These are phyloP conservation scores for Hylaeus volcanicus DNA, from an alignment of 1,140 invertebrate species.

Conservation along the genomic window DNA sequence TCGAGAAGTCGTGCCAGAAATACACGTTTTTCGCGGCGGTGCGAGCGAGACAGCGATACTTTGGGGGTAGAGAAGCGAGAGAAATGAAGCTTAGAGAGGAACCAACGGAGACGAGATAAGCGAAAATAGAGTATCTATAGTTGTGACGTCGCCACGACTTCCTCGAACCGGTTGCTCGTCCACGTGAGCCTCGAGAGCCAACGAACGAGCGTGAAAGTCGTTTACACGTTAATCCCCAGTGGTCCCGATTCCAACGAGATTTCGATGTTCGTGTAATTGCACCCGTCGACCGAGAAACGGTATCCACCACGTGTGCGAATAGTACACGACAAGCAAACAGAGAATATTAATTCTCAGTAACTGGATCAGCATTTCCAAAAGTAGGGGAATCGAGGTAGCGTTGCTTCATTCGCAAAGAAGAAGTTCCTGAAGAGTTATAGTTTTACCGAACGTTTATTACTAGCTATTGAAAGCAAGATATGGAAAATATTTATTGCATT, in stretches of 20 bases:
- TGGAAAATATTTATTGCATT: too few species aligned
- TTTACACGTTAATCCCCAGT: slow-evolving; percentile 38
- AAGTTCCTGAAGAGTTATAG: too few species aligned
- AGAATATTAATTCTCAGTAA: too few species aligned
- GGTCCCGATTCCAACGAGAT: slow-evolving; percentile 6
- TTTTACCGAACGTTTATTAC: too few species aligned
- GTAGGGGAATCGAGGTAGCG: too few species aligned
- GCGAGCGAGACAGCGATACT: slow-evolving; percentile 18
- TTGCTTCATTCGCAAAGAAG: too few species aligned
- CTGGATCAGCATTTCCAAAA: too few species aligned
- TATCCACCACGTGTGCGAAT: too few species aligned
- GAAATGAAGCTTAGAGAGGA: slow-evolving; percentile 8
- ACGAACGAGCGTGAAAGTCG: slow-evolving; percentile 52
- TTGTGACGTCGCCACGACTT: slow-evolving; percentile 56
- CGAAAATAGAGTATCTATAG: slow-evolving; percentile 66
- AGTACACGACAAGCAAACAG: too few species aligned
- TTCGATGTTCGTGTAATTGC: slow-evolving; percentile 2
- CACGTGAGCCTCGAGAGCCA: slow-evolving; percentile 40
- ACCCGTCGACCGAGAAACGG: background rate
- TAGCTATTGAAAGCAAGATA: too few species aligned
- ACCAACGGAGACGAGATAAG: slow-evolving; percentile 54
- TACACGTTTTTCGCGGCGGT: slow-evolving; percentile 33
- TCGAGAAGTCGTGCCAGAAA: slow-evolving; percentile 46
- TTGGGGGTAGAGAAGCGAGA: background rate
- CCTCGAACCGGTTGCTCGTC: slow-evolving; percentile 30